phyloP scores from a whole-genome alignment of 2,888 invertebrate genomes.

The Atethmia centrago region DNA sequence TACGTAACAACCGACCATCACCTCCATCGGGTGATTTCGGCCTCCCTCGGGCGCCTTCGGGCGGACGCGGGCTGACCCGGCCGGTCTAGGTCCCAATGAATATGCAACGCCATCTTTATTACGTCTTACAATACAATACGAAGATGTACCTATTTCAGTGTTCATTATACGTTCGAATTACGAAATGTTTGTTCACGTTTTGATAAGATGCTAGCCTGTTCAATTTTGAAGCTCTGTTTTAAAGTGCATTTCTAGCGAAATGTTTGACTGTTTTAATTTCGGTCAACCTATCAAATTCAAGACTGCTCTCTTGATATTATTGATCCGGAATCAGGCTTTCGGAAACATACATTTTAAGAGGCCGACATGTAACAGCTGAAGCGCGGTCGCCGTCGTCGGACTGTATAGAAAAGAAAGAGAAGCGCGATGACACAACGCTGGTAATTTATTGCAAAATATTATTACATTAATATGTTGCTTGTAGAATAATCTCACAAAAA shows the following conservation, averaged over 20 bases:
- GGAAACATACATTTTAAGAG: too few species aligned
- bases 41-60: slow-evolving; percentile 15
- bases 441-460: too few species aligned
- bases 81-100: slow-evolving; percentile 58
- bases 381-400: too few species aligned
- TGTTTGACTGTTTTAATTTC: background rate
- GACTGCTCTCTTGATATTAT: too few species aligned
- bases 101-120: slow-evolving; percentile 61
- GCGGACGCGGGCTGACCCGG: slow-evolving; percentile 56
- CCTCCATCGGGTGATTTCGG: slow-evolving; percentile 8
- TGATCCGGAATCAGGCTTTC: too few species aligned
- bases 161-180: slow-evolving; percentile 27
- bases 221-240: slow-evolving; percentile 6
- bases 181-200: slow-evolving; percentile 32
- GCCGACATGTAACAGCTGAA: too few species aligned
- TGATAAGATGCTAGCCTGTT: slow-evolving; percentile 3
- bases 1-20: slow-evolving; percentile 19
- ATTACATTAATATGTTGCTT: too few species aligned
- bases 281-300: too few species aligned
- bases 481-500: too few species aligned
- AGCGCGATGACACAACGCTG: too few species aligned
- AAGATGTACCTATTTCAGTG: slow-evolving; percentile 34
- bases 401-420: too few species aligned
- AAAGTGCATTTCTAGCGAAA: background rate
- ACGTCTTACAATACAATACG: slow-evolving; percentile 51